Conservation (phyloP, 2,113 vertebrate species). For the Orientallactaga bullata region DNA sequence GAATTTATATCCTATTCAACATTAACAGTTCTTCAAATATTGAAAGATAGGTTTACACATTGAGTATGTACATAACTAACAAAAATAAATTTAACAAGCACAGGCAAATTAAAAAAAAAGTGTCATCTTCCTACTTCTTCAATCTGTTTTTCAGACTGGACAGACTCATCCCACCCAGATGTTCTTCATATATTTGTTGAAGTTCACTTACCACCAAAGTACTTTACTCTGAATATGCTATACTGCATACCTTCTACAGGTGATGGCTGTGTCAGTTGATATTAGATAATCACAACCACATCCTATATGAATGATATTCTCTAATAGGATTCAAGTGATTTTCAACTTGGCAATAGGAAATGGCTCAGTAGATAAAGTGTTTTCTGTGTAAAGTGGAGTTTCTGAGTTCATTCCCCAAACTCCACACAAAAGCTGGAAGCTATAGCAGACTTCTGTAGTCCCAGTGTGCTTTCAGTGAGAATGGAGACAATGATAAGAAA, state of each 20-base stretch:
- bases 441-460: too few relatives aligned
- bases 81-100: too few relatives aligned
- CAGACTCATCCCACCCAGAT: background rate
- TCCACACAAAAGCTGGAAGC: too few relatives aligned
- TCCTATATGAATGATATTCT: background rate
- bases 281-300: background rate
- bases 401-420: too few relatives aligned
- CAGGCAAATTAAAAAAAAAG: too few relatives aligned
- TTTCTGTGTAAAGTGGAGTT: background rate
- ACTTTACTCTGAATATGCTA: background rate
- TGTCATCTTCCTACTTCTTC: background rate
- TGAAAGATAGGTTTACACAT: too few relatives aligned
- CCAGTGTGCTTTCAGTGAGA: too few relatives aligned
- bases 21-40: slow-evolving; percentile 50
- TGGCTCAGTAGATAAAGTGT: background rate
- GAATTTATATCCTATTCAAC: slow-evolving; percentile 34
- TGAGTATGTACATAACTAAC: too few relatives aligned
- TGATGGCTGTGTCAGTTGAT: background rate
- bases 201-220: slow-evolving; percentile 27
- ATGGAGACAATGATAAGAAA: too few relatives aligned
- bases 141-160: slow-evolving; percentile 29
- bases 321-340: background rate
- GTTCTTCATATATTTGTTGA: slow-evolving; percentile 18
- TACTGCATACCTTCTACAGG: background rate
- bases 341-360: slow-evolving; percentile 42